Conservation (phyloP, 2,113 vertebrate genomes). For the Ivindomyrus marchei region DNA sequence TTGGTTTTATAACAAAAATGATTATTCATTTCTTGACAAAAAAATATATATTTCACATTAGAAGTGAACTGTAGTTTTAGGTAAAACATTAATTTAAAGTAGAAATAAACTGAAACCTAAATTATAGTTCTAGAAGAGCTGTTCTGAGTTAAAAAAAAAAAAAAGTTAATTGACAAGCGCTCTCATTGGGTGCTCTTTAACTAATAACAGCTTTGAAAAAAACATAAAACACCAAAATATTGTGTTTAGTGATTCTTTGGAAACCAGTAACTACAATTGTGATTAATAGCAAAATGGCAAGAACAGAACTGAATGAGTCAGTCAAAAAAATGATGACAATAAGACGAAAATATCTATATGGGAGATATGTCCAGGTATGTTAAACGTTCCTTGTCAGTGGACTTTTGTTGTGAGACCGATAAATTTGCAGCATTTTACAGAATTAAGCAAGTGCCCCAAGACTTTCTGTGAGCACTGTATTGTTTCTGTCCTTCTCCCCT, state of each 20-base stretch:
- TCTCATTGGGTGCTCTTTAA: neutral
- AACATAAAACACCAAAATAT: neutral
- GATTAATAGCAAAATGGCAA: neutral
- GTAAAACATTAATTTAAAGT: neutral
- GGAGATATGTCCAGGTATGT: neutral
- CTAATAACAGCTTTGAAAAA: neutral
- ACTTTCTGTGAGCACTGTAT: neutral
- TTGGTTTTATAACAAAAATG: neutral
- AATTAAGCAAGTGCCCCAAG: neutral
- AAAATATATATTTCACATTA: neutral
- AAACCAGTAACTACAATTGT: neutral
- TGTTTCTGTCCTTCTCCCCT: neutral
- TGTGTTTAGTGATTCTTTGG: neutral
- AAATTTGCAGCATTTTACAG: neutral
- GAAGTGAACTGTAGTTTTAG: neutral
- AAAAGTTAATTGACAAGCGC: neutral
- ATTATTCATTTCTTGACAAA: neutral
- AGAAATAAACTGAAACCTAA: neutral
- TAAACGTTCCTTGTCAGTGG: neutral
- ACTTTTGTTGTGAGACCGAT: neutral
- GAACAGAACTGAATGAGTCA: neutral
- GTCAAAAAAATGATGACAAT: neutral
- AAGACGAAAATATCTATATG: neutral
- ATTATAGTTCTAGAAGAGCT: neutral
- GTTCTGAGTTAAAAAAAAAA: neutral